Percentiles rank a stretch among this genome's conserved stretches.
Evolutionary conservation across 2,888 invertebrate species (phyloP).

Genomic region (Theodoxus fluviatilis): DNA sequence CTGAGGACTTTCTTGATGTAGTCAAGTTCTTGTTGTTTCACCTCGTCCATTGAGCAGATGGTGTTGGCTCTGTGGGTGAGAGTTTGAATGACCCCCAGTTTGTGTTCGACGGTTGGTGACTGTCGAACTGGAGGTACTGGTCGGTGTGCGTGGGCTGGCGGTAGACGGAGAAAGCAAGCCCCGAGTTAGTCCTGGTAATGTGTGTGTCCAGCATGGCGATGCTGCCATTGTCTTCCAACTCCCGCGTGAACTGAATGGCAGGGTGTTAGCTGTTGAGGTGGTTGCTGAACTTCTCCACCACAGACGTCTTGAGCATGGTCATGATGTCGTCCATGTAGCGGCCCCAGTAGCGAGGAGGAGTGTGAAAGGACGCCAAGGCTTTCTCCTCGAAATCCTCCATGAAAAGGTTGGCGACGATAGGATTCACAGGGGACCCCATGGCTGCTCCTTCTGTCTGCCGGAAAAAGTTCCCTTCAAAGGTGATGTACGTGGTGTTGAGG

Average conservation of each 20-base stretch:
- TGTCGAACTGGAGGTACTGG: conserved; percentile 4
- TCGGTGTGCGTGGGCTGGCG: neutral
- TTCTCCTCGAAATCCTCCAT: conserved; percentile 14
- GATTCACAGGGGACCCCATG: conserved; percentile 7
- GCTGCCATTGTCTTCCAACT: neutral
- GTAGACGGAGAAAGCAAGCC: neutral
- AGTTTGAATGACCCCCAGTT: neutral
- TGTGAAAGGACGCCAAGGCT: neutral
- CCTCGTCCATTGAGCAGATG: neutral
- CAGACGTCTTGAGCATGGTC: neutral
- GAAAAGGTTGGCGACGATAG: neutral
- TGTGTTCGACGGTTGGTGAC: conserved; percentile 1
- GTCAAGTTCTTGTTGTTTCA: neutral
- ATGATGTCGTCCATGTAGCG: too few relatives aligned
- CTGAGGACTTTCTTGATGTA: conserved; percentile 12
- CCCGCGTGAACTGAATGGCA: neutral
- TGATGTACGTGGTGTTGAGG: too few relatives aligned
- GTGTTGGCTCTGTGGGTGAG: neutral
- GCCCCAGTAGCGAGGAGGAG: too few relatives aligned
- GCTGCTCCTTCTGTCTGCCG: conserved; percentile 1
- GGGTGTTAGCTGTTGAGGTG: conserved; percentile 6
- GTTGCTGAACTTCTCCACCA: neutral
- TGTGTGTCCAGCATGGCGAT: conserved; percentile 9
- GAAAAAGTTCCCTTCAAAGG: neutral
- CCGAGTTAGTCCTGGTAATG: neutral